Evolutionary conservation across 1,140 invertebrate species (phyloP), one percentile per base, ranked within the genome.

Genomic region (Drosophila cardini): DNA sequence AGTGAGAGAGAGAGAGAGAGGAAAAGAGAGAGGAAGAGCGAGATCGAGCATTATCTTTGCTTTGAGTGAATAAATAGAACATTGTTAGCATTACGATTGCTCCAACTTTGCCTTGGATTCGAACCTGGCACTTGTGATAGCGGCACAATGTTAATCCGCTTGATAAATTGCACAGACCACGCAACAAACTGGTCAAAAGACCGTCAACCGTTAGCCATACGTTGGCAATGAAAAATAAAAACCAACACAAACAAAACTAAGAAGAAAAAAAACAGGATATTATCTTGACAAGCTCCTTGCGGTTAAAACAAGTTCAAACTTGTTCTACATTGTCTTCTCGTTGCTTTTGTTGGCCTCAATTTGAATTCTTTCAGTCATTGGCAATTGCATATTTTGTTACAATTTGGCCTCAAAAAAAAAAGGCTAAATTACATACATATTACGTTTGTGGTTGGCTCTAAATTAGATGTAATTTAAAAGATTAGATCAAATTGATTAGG

Each of bases 101-200:
- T 43, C 15, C 36, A 21, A 15, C 15, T 34, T 13, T 32, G 13
- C 11, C 52, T 45, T 5, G 15, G n/a, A 45, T 34, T 36, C 26
- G 42, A 7, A 43, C 3, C 30, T 55, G 11, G 15, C 26, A 15
- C 13, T 46, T 16, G 46, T 40, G 55, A 40, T 40, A 36, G 61
- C 32, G 18, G 50, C 16, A 46, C 8, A 64, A 65, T 72, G 50
- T 55, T 64, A 64, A 71, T 30, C 60, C 58, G 55, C 43, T 46
- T 64, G 78, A 72, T 71, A 76, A 76, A 80, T 80, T 67, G 56
- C 48, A 60, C 60, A 40, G 68, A 40, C 42, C 73, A 53, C 30
- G 57, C 56, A 57, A 67, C 61, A 82, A 81, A 72, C 78, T 53
- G 40, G 73, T 52, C 55, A 34, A 57, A 45, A 32, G 69, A 50